Conservation (phyloP, 2,888 invertebrate genomes). For the Tipula confusa region DNA sequence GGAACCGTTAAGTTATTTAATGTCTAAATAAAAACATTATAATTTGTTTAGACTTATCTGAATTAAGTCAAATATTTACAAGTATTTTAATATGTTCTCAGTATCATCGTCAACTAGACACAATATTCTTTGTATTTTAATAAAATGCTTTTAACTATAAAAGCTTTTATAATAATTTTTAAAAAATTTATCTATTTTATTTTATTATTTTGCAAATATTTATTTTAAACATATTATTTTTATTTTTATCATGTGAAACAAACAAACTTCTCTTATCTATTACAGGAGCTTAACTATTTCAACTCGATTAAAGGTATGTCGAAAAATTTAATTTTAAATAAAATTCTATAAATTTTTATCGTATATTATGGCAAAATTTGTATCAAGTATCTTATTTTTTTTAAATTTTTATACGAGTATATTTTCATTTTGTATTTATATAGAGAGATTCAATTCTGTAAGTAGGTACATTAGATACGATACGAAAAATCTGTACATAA, state of each 20-base stretch:
- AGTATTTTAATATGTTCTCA: background rate
- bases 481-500: background rate
- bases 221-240: background rate
- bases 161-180: background rate
- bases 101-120: background rate
- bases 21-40: too few relatives aligned
- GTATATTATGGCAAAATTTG: background rate
- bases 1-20: too few relatives aligned
- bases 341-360: background rate
- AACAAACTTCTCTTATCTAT: slow-evolving; percentile 20
- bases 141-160: background rate
- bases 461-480: background rate
- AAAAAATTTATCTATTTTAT: background rate
- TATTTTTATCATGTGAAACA: background rate
- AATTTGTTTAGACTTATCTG: too few relatives aligned
- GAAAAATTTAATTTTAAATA: slow-evolving; percentile 6
- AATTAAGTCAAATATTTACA: too few relatives aligned
- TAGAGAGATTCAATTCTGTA: background rate
- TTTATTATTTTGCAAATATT: background rate
- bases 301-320: slow-evolving; percentile 25
- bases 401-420: too few relatives aligned
- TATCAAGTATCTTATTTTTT: background rate
- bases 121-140: background rate
- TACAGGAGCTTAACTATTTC: slow-evolving; percentile 12
- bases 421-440: background rate